These are phyloP conservation scores for Sinelater perroti DNA, from an alignment of 2,888 invertebrate genomes.

Conservation along the genomic window DNA sequence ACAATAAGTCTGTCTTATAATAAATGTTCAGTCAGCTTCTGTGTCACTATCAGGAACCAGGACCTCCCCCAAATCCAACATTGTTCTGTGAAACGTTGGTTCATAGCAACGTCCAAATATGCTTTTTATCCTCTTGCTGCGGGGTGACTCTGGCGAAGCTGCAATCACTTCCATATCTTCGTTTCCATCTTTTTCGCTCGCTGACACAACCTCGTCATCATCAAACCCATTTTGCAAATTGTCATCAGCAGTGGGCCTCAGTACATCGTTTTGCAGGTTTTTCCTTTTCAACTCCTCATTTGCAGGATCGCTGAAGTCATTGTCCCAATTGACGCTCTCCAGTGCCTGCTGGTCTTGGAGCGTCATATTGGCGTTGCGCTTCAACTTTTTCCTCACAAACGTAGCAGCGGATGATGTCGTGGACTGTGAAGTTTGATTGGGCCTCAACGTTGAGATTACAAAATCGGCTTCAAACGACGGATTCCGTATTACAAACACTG, in stretches of 20 bases:
- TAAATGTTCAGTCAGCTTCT: slow-evolving; percentile 42
- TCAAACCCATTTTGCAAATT: neutral
- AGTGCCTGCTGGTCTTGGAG: slow-evolving; percentile 48
- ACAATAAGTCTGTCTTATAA: neutral
- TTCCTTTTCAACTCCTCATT: neutral
- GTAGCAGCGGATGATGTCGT: slow-evolving; percentile 49
- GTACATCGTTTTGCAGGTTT: neutral
- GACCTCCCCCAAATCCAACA: slow-evolving; percentile 65
- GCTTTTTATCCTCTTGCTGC: slow-evolving; percentile 66
- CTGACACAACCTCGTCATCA: neutral
- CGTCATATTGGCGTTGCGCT: slow-evolving; percentile 44
- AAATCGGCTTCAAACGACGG: slow-evolving; percentile 80
- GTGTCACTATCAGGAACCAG: slow-evolving; percentile 77
- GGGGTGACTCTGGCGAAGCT: slow-evolving; percentile 68
- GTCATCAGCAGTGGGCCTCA: neutral
- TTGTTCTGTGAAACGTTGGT: slow-evolving; percentile 71
- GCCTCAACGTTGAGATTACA: slow-evolving; percentile 80
- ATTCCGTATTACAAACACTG: slow-evolving; percentile 77
- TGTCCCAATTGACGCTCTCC: slow-evolving; percentile 50
- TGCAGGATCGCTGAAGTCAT: slow-evolving; percentile 41
- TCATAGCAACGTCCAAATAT: slow-evolving; percentile 80
- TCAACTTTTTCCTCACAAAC: slow-evolving; percentile 57
- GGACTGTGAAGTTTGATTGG: slow-evolving; percentile 61
- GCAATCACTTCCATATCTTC: slow-evolving; percentile 62
- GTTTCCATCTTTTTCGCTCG: neutral